Base-by-base conservation (phyloP, 2,113 vertebrate genomes). In the Monarcha castaneiventris region DNA sequence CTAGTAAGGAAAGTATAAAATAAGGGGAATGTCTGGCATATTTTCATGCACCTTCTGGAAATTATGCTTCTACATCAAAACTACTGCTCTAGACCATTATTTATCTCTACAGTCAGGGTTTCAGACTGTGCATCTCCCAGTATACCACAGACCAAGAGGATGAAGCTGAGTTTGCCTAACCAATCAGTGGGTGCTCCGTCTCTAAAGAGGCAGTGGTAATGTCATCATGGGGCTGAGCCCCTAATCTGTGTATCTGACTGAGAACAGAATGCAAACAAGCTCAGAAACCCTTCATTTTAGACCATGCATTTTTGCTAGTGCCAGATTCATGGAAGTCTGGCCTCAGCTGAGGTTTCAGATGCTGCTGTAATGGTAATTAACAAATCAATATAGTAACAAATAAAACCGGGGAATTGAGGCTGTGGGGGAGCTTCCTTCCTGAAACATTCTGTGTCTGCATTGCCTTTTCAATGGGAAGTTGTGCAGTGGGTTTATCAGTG, bases 341-440 rank as follows among this genome's bases (percentile, higher is more conserved):
- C 35, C 16, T 74, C 41, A 46, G 43, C 55, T 67, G 43, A n/a
- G 27, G 26, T 56, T 75, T 82, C 1, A 3, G 29, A 29, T 68
- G 33, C 35, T 75, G 22, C 37, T 59, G 10, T 46, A 52, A 3
- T 37, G 29, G 27, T 72, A 54, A 87, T 15, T 52, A 56, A 23
- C 21, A 55, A 76, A 59, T 58, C 25, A 59, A 52, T 66, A 22
- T 43, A 61, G 46, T 66, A 44, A 39, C 26, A 30, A 61, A 66
- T 49, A 43, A 55, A 72, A 69, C 13, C 6, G 13, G 30, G 18
- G 21, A 33, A 54, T 55, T 71, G 56, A 32, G 0, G 0, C 35
- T 30, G 32, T 1, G 0, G 67, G 49, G 30, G 39, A 92, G 10
- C 29, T 74, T 74, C 27, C 33, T 37, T 69, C 62, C 52, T 48